A percentile compares a stretch with the other conserved stretches of the same genome.
Conservation (phyloP, 2,797 vertebrate genomes). For the Hypotaenidia okinawae region DNA sequence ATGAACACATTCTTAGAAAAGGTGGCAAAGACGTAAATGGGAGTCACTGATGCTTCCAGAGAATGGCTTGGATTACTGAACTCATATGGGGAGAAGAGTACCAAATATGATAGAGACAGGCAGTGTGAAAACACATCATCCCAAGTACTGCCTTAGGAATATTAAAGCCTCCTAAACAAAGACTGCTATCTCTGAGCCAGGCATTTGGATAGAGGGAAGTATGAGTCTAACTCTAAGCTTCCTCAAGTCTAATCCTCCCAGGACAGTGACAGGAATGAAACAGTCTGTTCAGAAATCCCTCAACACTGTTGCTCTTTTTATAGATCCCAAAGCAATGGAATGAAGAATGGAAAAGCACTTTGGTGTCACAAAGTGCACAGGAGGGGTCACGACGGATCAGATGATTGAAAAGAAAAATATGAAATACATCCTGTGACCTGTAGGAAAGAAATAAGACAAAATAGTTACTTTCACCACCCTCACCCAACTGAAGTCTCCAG, state of each 20-base stretch:
- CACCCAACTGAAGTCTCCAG: not conserved
- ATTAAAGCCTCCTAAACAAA: constrained; percentile 13
- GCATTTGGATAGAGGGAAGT: constrained; percentile 5
- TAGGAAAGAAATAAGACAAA: fast-evolving
- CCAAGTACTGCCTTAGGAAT: not conserved
- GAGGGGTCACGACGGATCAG: not conserved
- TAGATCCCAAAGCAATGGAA: constrained; percentile 23
- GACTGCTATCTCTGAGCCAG: not conserved
- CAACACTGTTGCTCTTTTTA: not conserved
- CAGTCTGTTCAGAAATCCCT: constrained; percentile 7
- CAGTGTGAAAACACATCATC: not conserved
- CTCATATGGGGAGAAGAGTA: not conserved
- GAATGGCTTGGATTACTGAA: constrained; percentile 36
- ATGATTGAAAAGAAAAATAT: constrained; percentile 2
- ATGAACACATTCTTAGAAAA: constrained; percentile 47
- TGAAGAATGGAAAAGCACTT: not conserved
- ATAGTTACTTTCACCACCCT: not conserved
- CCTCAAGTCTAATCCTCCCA: constrained; percentile 12
- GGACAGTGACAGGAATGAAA: not conserved
- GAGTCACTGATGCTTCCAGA: constrained; percentile 22
- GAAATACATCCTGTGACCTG: not conserved
- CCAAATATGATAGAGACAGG: not conserved
- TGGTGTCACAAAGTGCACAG: not conserved
- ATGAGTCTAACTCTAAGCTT: constrained; percentile 25
- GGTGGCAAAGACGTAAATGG: constrained; percentile 57